A percentile compares a stretch with the other conserved stretches of the same genome.
Conservation (phyloP, 2,113 vertebrate species). For the Todiramphus saurophagus region DNA sequence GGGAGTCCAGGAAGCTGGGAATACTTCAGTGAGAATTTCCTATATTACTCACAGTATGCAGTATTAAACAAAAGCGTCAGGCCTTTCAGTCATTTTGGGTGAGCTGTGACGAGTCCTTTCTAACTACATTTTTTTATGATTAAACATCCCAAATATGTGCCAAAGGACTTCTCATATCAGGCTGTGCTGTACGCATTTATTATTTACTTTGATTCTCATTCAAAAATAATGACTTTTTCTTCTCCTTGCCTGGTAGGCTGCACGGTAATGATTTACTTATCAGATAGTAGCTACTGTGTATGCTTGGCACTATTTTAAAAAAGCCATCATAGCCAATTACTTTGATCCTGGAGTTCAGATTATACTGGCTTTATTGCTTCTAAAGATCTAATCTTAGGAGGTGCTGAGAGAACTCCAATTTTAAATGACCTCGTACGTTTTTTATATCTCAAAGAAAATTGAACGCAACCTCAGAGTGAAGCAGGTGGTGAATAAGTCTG, state of each 20-base stretch:
- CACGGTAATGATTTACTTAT: not conserved
- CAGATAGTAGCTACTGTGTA: not conserved
- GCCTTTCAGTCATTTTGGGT: not conserved
- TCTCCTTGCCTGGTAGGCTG: not conserved
- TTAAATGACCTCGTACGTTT: slow-evolving; percentile 22
- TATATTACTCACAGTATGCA: slow-evolving; percentile 19
- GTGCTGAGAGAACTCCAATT: not conserved
- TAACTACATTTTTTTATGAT: slow-evolving; percentile 6
- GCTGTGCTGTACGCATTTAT: not conserved
- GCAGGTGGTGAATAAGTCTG: not conserved
- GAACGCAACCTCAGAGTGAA: not conserved
- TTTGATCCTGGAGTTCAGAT: not conserved
- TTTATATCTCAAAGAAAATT: not conserved
- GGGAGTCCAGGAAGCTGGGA: not conserved
- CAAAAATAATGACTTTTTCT: slow-evolving; percentile 4
- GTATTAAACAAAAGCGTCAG: not conserved
- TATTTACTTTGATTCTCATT: slow-evolving; percentile 21
- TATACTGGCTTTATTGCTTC: slow-evolving; percentile 11
- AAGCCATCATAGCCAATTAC: not conserved
- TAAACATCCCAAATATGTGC: not conserved
- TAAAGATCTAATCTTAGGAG: slow-evolving; percentile 30
- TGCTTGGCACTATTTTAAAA: slow-evolving; percentile 1
- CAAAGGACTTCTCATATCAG: not conserved
- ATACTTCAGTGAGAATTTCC: not conserved
- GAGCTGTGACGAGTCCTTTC: not conserved